These are phyloP conservation scores for Phoebastria nigripes DNA, from an alignment of 2,797 vertebrate genomes.

Conservation along the genomic window DNA sequence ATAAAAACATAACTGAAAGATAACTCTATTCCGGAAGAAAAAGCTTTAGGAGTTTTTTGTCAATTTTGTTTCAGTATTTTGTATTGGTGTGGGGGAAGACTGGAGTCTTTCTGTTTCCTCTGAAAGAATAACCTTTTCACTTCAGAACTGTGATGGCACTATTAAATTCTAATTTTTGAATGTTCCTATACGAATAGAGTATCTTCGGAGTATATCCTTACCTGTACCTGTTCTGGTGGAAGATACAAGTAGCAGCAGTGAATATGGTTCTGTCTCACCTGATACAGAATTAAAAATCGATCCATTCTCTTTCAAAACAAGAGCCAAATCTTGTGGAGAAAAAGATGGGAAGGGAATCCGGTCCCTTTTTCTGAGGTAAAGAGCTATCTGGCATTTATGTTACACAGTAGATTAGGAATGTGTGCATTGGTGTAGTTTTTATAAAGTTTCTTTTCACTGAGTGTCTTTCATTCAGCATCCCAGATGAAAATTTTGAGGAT, in stretches of 20 bases:
- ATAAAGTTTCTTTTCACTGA: background rate
- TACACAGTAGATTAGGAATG: background rate
- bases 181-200: slow-evolving; percentile 77
- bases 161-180: background rate
- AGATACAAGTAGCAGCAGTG: slow-evolving; percentile 97
- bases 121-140: background rate
- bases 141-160: background rate
- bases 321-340: slow-evolving; percentile 92
- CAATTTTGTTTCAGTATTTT: background rate
- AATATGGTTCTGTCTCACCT: slow-evolving; percentile 96
- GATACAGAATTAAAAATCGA: slow-evolving; percentile 94
- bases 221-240: slow-evolving; percentile 96
- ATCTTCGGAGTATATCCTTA: slow-evolving; percentile 93
- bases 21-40: background rate
- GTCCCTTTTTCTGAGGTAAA: slow-evolving; percentile 91
- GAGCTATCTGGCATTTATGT: background rate
- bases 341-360: slow-evolving; percentile 87
- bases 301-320: slow-evolving; percentile 93
- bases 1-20: background rate
- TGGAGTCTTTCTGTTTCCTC: background rate
- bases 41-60: background rate
- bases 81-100: background rate
- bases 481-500: slow-evolving; percentile 98
- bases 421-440: background rate
- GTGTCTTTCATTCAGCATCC: slow-evolving; percentile 81